Conservation (phyloP, 2,888 invertebrate genomes). For the Epirrhoe tristata region DNA sequence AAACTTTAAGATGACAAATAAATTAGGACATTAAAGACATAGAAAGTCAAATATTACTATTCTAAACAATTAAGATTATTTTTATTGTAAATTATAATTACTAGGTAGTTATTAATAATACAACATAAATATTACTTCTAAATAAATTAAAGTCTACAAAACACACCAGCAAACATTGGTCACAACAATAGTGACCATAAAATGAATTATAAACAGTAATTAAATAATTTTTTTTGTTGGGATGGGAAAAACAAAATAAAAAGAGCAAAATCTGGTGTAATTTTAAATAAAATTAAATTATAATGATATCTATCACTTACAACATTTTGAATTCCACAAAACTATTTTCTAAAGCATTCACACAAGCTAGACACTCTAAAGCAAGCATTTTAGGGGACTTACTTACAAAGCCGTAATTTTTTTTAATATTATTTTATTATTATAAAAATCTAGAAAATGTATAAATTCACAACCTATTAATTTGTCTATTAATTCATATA, state of each 20-base stretch:
- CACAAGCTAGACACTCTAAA: slow-evolving; percentile 46
- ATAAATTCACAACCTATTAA: slow-evolving; percentile 85
- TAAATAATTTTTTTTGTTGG: not conserved
- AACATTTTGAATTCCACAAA: not conserved
- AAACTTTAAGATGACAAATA: too few species aligned
- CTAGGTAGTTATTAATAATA: too few species aligned
- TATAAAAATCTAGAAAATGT: slow-evolving; percentile 84
- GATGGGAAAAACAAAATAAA: not conserved
- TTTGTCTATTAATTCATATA: slow-evolving; percentile 72
- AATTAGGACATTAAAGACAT: too few species aligned
- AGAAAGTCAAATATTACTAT: too few species aligned
- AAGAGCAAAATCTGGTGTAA: not conserved
- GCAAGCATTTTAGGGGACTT: slow-evolving; percentile 62
- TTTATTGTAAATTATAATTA: too few species aligned
- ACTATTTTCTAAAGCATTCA: slow-evolving; percentile 13
- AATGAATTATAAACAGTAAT: not conserved
- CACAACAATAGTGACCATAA: too few species aligned
- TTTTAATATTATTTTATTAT: slow-evolving; percentile 61
- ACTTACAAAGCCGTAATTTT: slow-evolving; percentile 55
- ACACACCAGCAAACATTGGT: too few species aligned
- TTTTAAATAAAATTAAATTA: not conserved
- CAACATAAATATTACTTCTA: too few species aligned
- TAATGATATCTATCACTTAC: not conserved
- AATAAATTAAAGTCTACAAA: too few species aligned
- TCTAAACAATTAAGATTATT: too few species aligned